Base-by-base conservation (phyloP, 2,113 vertebrate genomes). In the Nibea coibor region DNA sequence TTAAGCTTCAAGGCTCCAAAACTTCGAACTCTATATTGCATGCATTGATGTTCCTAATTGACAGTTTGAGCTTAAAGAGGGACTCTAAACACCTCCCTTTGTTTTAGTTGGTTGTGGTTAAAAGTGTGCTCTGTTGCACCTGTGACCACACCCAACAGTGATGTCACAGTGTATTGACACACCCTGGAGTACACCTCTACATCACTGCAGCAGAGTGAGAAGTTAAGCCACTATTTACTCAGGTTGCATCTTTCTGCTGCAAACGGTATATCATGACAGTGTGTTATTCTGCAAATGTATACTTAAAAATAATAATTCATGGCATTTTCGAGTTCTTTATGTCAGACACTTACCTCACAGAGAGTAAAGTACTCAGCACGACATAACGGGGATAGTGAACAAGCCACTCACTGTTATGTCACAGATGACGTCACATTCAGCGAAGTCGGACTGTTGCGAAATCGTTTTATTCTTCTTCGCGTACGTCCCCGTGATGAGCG, bases 401-500 rank as follows among this genome's bases (percentile, higher is more conserved):
- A 7, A 17, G 15, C 45, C 10, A 22, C 35, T 24, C 10, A 20
- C 47, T 9, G 4, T 50, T 39, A 58, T 20, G 28, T 19, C 53
- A 72, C 17, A 31, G 57, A 61, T 19, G 10, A n/a, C 9, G 28
- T 9, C 31, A 54, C 28, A 12, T 61, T 35, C 39, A 62, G 35
- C 4, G 20, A 59, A 28, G 0, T 28, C 48, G 45, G 17, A 20
- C 26, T 76, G 0, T 20, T 9, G 4, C 26, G 28, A 39, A 54
- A 28, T 26, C 35, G 26, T 56, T 39, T 50, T 43, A 48, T 58
- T 58, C 2, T 72, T 79, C 22, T 42, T 45, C 66, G 14, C 59
- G 31, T 16, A 3, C 10, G 54, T 72, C 72, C 63, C 50, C 56
- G 61, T 74, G 68, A 26, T 24, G 68, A 57, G 65, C 53, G 43